Percentiles rank a stretch among this genome's conserved stretches.
Evolutionary conservation across 2,888 invertebrate species (phyloP).

Genomic region (Azorinus chamasolen): DNA sequence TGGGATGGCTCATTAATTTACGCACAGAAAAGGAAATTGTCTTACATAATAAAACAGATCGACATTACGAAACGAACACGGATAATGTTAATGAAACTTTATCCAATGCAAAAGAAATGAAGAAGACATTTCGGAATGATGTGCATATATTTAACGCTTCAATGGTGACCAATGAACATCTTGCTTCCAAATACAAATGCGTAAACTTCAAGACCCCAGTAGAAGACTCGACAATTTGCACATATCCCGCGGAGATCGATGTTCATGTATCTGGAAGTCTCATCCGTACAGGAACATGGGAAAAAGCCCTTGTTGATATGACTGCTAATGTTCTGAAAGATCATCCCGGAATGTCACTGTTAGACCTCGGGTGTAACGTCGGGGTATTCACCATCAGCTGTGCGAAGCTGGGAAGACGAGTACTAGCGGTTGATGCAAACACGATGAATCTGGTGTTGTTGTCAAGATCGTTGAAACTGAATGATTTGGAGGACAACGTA

Average conservation of each 20-base stretch:
- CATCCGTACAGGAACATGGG: neutral
- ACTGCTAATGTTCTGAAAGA: neutral
- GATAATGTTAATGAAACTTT: too few species aligned
- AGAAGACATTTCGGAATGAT: too few species aligned
- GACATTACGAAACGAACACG: too few species aligned
- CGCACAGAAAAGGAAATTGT: too few species aligned
- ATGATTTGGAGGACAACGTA: conserved; percentile 37
- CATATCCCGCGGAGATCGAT: neutral
- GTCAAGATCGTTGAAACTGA: conserved; percentile 47
- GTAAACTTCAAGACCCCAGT: too few species aligned
- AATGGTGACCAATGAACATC: too few species aligned
- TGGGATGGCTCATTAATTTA: too few species aligned
- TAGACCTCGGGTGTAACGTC: conserved; percentile 65
- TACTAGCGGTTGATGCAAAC: conserved; percentile 56
- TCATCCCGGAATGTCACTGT: neutral
- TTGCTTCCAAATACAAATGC: too few species aligned
- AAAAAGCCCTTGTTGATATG: neutral
- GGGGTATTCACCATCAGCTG: conserved; percentile 64
- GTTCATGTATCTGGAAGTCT: neutral
- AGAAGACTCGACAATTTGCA: conserved; percentile 1
- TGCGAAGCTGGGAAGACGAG: conserved; percentile 50
- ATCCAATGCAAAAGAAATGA: too few species aligned
- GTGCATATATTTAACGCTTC: too few species aligned
- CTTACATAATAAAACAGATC: too few species aligned
- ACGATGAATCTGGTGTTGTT: conserved; percentile 37